These are phyloP conservation scores for Chionodraco myersi DNA, from an alignment of 2,113 vertebrate species.

Conservation along the genomic window DNA sequence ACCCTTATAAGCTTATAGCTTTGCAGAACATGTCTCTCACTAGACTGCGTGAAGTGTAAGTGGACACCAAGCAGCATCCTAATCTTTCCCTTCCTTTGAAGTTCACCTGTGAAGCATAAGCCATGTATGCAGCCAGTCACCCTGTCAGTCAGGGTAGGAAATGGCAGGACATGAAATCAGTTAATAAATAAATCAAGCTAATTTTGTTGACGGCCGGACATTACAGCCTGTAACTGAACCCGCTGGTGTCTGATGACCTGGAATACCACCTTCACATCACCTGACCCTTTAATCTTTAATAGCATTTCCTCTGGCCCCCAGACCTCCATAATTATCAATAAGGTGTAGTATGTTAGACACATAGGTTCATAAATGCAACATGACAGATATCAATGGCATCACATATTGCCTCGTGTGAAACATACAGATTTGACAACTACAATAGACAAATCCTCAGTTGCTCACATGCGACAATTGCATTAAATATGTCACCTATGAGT, in stretches of 20 bases:
- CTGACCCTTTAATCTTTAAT: constrained; percentile 83
- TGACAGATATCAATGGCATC: constrained; percentile 51
- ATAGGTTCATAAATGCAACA: constrained; percentile 54
- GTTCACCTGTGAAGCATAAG: constrained; percentile 57
- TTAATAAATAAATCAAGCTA: constrained; percentile 87
- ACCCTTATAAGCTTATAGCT: neutral
- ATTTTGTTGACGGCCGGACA: constrained; percentile 79
- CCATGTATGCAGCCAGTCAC: constrained; percentile 29
- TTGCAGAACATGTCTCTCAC: constrained; percentile 2
- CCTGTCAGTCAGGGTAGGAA: constrained; percentile 51
- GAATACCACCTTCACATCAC: constrained; percentile 82
- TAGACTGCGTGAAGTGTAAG: constrained; percentile 30
- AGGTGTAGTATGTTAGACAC: constrained; percentile 62
- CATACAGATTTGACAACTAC: constrained; percentile 17
- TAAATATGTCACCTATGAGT: constrained; percentile 18
- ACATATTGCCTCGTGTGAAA: constrained; percentile 29
- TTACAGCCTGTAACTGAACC: constrained; percentile 81
- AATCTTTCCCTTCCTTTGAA: constrained; percentile 52
- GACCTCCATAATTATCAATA: constrained; percentile 74
- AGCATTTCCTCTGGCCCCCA: constrained; percentile 75
- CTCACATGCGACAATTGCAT: neutral
- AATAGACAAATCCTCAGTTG: constrained; percentile 1
- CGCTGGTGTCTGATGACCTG: constrained; percentile 79
- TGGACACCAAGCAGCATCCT: constrained; percentile 35
- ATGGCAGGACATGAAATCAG: constrained; percentile 77